Conservation (phyloP, 2,113 vertebrate genomes). For the Arizona elegans region DNA sequence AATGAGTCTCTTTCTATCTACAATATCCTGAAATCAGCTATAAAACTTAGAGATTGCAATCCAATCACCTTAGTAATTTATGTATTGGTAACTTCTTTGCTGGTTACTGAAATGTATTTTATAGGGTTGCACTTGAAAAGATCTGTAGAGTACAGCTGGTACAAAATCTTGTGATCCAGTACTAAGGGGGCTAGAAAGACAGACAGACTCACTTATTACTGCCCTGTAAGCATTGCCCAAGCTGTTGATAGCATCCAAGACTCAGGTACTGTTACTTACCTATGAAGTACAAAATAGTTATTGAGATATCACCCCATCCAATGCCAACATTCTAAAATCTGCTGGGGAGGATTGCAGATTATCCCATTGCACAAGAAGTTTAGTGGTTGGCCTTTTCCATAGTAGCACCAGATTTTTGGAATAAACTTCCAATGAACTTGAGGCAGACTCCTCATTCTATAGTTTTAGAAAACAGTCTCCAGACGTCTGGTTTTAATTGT, state of each 20-base stretch:
- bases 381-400: background rate
- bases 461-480: background rate
- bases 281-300: background rate
- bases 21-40: background rate
- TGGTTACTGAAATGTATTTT: background rate
- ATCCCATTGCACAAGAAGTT: background rate
- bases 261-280: background rate
- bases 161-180: background rate
- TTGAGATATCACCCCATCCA: background rate
- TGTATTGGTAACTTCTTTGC: background rate
- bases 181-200: background rate
- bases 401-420: background rate
- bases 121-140: background rate
- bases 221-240: background rate
- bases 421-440: background rate
- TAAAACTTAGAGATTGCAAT: background rate
- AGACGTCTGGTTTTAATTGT: background rate
- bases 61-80: background rate
- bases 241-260: background rate
- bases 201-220: background rate
- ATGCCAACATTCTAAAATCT: background rate
- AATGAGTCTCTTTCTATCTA: background rate
- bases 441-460: background rate
- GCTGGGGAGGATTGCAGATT: too few species aligned
- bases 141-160: background rate